Conservation (phyloP, 2,113 vertebrate genomes). For the Alouatta palliata region DNA sequence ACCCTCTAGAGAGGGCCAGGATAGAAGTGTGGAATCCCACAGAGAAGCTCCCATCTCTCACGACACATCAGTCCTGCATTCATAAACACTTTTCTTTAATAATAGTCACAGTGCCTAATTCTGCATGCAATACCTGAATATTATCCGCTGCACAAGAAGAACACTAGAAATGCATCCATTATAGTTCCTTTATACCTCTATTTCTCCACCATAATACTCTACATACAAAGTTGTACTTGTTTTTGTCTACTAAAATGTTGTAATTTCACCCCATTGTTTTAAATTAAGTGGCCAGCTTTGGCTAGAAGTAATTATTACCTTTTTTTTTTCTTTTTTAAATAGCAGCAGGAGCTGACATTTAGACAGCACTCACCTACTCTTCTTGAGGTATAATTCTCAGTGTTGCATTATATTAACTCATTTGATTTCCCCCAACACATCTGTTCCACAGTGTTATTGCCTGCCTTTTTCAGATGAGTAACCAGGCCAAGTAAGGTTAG, state of each 20-base stretch:
- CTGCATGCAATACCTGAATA: not conserved
- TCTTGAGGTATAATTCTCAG: not conserved
- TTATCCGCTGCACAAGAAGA: not conserved
- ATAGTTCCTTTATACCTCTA: not conserved
- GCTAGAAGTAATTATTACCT: not conserved
- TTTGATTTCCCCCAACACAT: not conserved
- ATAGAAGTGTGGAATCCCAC: not conserved
- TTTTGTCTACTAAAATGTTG: not conserved
- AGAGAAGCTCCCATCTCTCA: not conserved
- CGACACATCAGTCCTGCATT: not conserved
- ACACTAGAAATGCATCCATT: not conserved
- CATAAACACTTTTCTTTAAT: not conserved
- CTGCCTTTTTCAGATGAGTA: not conserved
- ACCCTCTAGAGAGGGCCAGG: not conserved
- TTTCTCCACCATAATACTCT: not conserved
- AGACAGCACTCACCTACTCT: not conserved
- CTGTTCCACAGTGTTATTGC: not conserved
- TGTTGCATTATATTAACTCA: not conserved
- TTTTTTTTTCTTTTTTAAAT: not conserved
- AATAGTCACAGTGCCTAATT: not conserved
- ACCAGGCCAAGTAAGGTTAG: not conserved
- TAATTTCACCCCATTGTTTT: not conserved
- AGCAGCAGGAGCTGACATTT: not conserved
- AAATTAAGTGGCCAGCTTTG: not conserved
- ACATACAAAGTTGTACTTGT: not conserved